phyloP scores from a whole-genome alignment of 2,113 vertebrate genomes.

The Cricetomys ansorgei region DNA sequence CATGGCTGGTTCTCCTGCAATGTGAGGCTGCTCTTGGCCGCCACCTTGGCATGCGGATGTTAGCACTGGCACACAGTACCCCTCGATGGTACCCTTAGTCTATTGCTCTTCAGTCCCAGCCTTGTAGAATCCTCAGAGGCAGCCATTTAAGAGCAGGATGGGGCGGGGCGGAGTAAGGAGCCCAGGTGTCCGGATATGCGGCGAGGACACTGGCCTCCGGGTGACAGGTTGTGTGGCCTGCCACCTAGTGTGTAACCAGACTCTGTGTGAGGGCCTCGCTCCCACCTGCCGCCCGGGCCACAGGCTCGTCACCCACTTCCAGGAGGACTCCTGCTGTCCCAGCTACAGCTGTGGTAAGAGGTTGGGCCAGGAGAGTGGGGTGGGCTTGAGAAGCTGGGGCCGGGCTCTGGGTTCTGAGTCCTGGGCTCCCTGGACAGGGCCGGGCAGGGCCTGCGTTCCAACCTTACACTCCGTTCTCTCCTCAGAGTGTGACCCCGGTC shows the following conservation, averaged over 20 bases:
- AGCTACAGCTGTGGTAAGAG: constrained; percentile 91
- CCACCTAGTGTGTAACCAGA: constrained; percentile 95
- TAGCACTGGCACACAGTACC: fast-evolving
- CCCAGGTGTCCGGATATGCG: neutral
- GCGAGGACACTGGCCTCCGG: neutral
- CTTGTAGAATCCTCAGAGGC: neutral
- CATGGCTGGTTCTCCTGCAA: neutral
- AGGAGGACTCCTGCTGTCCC: constrained; percentile 95
- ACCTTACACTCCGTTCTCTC: neutral
- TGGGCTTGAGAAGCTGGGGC: neutral
- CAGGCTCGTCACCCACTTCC: constrained; percentile 93
- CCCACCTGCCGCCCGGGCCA: constrained; percentile 91
- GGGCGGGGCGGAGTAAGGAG: neutral
- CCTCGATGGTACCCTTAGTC: neutral
- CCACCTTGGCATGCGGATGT: neutral
- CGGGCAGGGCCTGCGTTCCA: neutral
- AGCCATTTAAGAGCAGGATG: neutral
- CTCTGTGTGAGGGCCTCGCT: constrained; percentile 90
- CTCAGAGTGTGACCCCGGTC: constrained; percentile 95
- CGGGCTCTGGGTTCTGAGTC: neutral
- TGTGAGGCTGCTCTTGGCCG: neutral
- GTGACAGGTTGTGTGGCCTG: constrained; percentile 42
- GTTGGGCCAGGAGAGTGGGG: fast-evolving
- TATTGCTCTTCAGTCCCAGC: neutral
- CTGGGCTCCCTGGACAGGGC: neutral